Percentiles rank a stretch among this genome's conserved stretches.
These are phyloP conservation scores for Trissoscelio sp. DNA, from an alignment of 2,888 invertebrate genomes.

Conservation along the genomic window DNA sequence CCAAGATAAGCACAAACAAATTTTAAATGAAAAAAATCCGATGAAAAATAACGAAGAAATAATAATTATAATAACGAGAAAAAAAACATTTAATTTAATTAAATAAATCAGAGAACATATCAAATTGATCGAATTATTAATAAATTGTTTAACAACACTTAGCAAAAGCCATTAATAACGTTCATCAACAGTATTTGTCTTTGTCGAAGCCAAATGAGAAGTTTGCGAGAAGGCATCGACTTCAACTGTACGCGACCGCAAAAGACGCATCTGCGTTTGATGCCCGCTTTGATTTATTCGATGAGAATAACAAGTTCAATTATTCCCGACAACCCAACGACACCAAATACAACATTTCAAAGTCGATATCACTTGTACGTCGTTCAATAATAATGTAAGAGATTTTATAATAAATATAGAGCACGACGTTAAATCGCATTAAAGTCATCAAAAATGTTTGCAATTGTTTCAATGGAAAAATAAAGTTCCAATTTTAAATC, in stretches of 20 bases:
- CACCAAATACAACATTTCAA: conserved; percentile 50
- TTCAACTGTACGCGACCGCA: conserved; percentile 29
- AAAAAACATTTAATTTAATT: too few species aligned
- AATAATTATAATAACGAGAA: too few species aligned
- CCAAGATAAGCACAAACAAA: too few species aligned
- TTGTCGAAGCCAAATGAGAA: conserved; percentile 51
- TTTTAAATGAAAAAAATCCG: too few species aligned
- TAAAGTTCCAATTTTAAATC: too few species aligned
- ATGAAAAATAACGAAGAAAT: too few species aligned
- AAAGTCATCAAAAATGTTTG: conserved; percentile 17
- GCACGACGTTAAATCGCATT: conserved; percentile 3
- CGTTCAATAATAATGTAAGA: conserved; percentile 20
- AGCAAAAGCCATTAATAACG: conserved; percentile 50
- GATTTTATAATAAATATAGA: conserved; percentile 23
- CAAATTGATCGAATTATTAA: conserved; percentile 2
- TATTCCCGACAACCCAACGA: conserved; percentile 36
- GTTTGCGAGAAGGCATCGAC: conserved; percentile 47
- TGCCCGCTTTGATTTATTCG: conserved; percentile 64
- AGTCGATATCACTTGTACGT: conserved; percentile 30
- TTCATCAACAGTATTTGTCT: conserved; percentile 58
- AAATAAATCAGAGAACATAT: too few species aligned
- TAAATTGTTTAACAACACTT: conserved; percentile 37
- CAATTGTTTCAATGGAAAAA: too few species aligned
- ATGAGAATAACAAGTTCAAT: conserved; percentile 61
- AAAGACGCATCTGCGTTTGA: conserved; percentile 63